phyloP scores from a whole-genome alignment of 2,888 invertebrate genomes.

The Parnassius mnemosyne region DNA sequence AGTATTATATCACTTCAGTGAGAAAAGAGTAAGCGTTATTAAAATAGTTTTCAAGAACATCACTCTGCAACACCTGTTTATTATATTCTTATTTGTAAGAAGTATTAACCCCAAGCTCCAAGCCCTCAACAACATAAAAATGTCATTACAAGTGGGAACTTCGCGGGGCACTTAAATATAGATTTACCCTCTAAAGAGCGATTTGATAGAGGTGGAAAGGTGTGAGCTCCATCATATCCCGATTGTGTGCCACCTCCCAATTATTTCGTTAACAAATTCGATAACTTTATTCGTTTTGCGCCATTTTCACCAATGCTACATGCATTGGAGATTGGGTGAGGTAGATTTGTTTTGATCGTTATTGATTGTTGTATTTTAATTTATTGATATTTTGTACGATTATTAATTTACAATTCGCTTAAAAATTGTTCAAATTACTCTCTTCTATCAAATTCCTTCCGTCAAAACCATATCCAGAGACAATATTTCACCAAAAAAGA shows the following conservation, averaged over 20 bases:
- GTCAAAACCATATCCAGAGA: too few species aligned
- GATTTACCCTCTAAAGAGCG: conserved; percentile 75
- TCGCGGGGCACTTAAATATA: conserved; percentile 71
- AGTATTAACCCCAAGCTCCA: conserved; percentile 54
- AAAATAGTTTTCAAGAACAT: conserved; percentile 6
- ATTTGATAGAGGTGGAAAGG: conserved; percentile 64
- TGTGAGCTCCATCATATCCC: conserved; percentile 76
- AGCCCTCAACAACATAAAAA: conserved; percentile 69
- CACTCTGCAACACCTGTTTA: conserved; percentile 38
- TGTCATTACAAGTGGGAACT: conserved; percentile 72
- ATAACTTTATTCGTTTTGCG: conserved; percentile 53
- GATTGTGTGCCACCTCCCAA: conserved; percentile 66
- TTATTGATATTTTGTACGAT: too few species aligned
- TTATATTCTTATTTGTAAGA: conserved; percentile 72
- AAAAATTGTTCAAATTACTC: too few species aligned
- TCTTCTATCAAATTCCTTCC: too few species aligned
- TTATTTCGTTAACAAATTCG: conserved; percentile 63
- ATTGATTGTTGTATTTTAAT: too few species aligned
- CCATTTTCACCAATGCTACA: not conserved
- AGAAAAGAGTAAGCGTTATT: conserved; percentile 7
- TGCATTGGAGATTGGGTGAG: too few species aligned
- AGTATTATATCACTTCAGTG: too few species aligned
- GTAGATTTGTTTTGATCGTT: too few species aligned
- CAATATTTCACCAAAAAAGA: too few species aligned
- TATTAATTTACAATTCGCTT: too few species aligned